Evolutionary conservation across 2,888 invertebrate species (phyloP).

Genomic region (Hoplodrina blanda): DNA sequence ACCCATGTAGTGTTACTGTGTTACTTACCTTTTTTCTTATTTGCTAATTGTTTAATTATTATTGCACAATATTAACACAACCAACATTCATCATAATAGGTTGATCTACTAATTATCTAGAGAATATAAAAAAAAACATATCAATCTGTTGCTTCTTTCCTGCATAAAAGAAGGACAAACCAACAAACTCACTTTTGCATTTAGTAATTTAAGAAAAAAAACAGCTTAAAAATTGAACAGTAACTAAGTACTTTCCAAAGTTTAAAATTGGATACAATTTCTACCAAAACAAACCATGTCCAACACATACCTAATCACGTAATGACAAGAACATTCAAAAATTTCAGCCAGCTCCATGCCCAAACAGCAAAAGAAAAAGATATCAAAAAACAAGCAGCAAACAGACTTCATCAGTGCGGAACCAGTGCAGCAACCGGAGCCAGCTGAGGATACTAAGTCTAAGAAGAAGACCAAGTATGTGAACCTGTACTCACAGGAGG

Average conservation of each 20-base stretch:
- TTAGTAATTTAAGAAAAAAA: no score
- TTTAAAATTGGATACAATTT: no score
- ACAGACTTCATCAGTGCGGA: conserved; percentile 73
- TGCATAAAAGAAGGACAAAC: not conserved
- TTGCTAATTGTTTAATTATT: not conserved
- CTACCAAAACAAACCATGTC: no score
- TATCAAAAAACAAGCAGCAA: conserved; percentile 81
- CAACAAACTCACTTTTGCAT: no score
- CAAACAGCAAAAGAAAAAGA: conserved; percentile 85
- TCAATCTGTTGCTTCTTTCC: not conserved
- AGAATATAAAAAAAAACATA: no score
- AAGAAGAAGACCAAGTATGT: conserved; percentile 94
- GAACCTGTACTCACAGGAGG: conserved; percentile 94
- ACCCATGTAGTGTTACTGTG: no score
- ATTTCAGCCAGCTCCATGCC: conserved; percentile 70
- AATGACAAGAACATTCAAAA: no score
- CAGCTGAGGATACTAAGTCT: conserved; percentile 73
- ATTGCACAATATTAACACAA: conserved; percentile 49
- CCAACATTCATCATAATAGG: not conserved
- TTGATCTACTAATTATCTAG: not conserved
- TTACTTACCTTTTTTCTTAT: no score
- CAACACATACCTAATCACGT: no score
- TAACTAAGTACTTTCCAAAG: no score
- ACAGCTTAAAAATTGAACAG: no score
- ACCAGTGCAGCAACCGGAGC: conserved; percentile 44